Evolutionary conservation across 2,888 invertebrate genomes (phyloP), one percentile per base, ranked within the genome.

Genomic region (Acronicta psi): DNA sequence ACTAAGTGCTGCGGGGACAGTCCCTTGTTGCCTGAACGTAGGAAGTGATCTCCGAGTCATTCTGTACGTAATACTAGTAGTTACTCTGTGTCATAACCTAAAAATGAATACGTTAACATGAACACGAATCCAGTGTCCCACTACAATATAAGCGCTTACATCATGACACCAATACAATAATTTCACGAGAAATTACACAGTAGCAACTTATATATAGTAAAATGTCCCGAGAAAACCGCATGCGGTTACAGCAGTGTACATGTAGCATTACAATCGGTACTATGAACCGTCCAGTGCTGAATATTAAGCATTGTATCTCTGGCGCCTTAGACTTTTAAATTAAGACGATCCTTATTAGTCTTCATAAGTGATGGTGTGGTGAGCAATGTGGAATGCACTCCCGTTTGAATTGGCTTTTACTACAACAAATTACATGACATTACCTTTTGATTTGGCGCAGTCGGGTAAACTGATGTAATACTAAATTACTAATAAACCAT

Each of bases 161-260:
- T 25, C 9, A 47, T 25, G n/a, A 31, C 20, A 47, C 34, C 1
- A 13, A 37, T 54, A 62, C 11, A 2, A 40, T 23, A 8, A 54
- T 40, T 51, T 14, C 40, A 14, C 3, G 40, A 31, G 43, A 40
- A 49, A 18, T 40, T 14, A 46, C 16, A 44, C 57, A 18, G 47
- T 66, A 52, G 47, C 51, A 8, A 41, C 16, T 20, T 14, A 2
- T 42, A 53, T 58, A 58, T 40, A 53, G 38, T n/a, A 6, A n/a
- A 0, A 45, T 40, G 16, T 8, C 25, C n/a, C 5, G 23, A 14
- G 13, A 43, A 36, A 58, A 52, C 66, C 49, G 14, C 58, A 65
- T 43, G 46, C 17, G 72, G 50, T 71, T 45, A 42, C n/a, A 31
- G 40, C 18, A 41, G 36, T 53, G 38, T 44, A 40, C 23, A 46